A percentile compares a stretch with the other conserved stretches of the same genome.
Evolutionary conservation across 23 tunicate genomes (phyloP).

Genomic region (Ciona savignyi): DNA sequence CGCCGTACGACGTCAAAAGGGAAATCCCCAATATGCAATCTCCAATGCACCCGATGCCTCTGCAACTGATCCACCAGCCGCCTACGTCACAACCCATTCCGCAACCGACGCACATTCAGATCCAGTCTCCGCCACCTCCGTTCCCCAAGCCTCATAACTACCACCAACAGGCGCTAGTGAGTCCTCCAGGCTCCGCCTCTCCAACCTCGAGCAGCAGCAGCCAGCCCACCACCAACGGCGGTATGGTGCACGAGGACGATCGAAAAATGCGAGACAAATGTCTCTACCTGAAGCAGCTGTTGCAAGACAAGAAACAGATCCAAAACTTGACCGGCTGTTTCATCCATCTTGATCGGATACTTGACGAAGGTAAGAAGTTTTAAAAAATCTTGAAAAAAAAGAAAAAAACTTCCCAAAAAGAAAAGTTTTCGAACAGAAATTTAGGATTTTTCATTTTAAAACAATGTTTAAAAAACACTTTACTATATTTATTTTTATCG

Average conservation of each 20-base stretch:
- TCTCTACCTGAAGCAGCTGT: conserved; percentile 79
- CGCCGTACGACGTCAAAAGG: background rate
- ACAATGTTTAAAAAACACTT: too few species aligned
- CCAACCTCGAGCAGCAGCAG: conserved; percentile 41
- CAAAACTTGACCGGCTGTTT: conserved; percentile 72
- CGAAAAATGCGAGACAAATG: conserved; percentile 89
- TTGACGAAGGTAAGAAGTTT: conserved; percentile 78
- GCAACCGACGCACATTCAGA: conserved; percentile 34
- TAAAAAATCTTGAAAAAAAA: background rate
- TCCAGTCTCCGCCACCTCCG: conserved; percentile 42
- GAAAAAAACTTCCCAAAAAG: too few species aligned
- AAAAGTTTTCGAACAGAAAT: too few species aligned
- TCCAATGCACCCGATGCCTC: conserved; percentile 40
- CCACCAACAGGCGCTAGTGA: conserved; percentile 33
- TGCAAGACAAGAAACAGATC: conserved; percentile 87
- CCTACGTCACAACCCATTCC: conserved; percentile 14
- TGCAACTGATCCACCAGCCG: conserved; percentile 42
- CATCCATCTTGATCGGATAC: conserved; percentile 78
- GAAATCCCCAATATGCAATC: background rate
- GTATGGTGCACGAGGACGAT: conserved; percentile 50
- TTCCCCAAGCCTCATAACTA: conserved; percentile 29
- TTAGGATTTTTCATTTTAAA: too few species aligned
- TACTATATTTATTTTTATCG: too few species aligned
- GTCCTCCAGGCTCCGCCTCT: conserved; percentile 44
- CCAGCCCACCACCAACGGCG: conserved; percentile 5